phyloP scores from a whole-genome alignment of 2,797 vertebrate species.

The Anguilla megastoma region DNA sequence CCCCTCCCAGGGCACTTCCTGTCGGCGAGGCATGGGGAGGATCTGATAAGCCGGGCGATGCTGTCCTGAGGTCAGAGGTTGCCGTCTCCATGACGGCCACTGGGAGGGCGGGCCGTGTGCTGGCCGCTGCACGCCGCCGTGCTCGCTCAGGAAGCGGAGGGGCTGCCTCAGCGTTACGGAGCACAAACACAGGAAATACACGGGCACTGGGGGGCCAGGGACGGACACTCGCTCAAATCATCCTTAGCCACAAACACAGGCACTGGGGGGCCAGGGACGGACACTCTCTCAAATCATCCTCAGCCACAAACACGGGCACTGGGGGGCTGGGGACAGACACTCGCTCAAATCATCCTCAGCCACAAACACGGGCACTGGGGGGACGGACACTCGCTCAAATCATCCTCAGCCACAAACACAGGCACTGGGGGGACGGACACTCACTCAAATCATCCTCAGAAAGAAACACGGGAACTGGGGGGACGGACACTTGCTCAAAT shows the following conservation, averaged over 20 bases:
- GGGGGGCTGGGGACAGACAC: too few relatives aligned
- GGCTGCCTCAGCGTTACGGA: slow-evolving; percentile 58
- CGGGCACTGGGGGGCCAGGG: slow-evolving; percentile 18
- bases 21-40: slow-evolving; percentile 68
- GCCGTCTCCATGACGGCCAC: slow-evolving; percentile 63
- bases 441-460: too few relatives aligned
- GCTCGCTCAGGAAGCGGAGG: slow-evolving; percentile 62
- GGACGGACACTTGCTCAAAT: neutral
- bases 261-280: neutral
- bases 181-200: slow-evolving; percentile 72
- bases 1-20: slow-evolving; percentile 66
- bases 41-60: slow-evolving; percentile 74
- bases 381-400: too few relatives aligned
- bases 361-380: too few relatives aligned
- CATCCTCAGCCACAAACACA: too few relatives aligned
- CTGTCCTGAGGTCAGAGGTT: slow-evolving; percentile 68
- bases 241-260: slow-evolving; percentile 65
- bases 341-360: too few relatives aligned
- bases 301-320: neutral
- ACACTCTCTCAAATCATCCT: neutral
- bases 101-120: slow-evolving; percentile 60
- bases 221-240: too few relatives aligned
- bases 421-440: too few relatives aligned
- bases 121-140: slow-evolving; percentile 59
- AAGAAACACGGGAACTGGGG: too few relatives aligned